Conservation (phyloP, 2,113 vertebrate genomes). For the Forbesichthys agassizii region DNA sequence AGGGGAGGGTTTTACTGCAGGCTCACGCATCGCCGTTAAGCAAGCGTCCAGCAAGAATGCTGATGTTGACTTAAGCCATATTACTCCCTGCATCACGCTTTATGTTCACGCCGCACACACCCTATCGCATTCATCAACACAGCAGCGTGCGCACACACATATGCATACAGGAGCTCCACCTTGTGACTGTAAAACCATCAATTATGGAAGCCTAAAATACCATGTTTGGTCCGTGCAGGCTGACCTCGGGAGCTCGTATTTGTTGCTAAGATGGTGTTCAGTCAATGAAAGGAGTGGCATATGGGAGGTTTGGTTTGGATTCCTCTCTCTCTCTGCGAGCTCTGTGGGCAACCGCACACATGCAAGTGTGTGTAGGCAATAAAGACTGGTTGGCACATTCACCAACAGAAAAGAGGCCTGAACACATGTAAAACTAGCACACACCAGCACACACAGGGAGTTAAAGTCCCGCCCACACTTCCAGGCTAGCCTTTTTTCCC, state of each 20-base stretch:
- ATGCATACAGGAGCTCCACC: conserved; percentile 51
- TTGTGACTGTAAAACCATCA: conserved; percentile 47
- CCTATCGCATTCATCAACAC: conserved; percentile 54
- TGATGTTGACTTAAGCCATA: conserved; percentile 49
- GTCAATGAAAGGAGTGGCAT: conserved; percentile 38
- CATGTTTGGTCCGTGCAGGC: conserved; percentile 42
- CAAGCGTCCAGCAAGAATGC: conserved; percentile 48
- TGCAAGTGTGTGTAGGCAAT: conserved; percentile 18
- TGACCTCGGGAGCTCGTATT: conserved; percentile 28
- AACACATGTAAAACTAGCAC: neutral
- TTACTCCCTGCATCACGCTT: conserved; percentile 50
- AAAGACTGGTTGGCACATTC: conserved; percentile 22
- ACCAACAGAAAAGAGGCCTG: neutral
- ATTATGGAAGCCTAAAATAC: conserved; percentile 68
- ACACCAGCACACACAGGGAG: too few species aligned
- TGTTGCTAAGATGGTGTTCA: conserved; percentile 41
- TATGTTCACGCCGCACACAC: conserved; percentile 24
- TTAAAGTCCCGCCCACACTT: too few species aligned
- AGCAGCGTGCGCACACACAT: conserved; percentile 15
- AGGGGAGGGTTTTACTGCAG: conserved; percentile 31
- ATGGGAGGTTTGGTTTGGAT: conserved; percentile 43
- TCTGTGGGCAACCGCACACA: conserved; percentile 40
- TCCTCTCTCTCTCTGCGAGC: conserved; percentile 30
- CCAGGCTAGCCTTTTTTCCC: too few species aligned
- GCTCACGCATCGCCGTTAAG: conserved; percentile 39